Conservation (phyloP, 2,797 vertebrate species). For the Danio aesculapii region DNA sequence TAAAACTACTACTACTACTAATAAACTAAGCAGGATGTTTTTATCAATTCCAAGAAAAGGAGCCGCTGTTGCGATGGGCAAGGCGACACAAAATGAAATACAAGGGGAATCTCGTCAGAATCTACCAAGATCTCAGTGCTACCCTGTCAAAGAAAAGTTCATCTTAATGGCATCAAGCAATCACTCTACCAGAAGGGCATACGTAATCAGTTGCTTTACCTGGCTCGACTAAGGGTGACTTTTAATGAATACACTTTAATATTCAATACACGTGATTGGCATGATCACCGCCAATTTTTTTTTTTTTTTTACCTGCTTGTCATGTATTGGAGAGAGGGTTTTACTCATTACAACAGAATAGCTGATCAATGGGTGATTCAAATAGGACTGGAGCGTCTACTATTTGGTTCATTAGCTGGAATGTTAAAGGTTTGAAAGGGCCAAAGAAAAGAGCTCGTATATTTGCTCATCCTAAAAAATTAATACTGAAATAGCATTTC, state of each 20-base stretch:
- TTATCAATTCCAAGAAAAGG: no score
- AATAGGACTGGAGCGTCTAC: background rate
- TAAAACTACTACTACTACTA: no score
- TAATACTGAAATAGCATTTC: background rate
- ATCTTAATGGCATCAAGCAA: slow-evolving; percentile 22
- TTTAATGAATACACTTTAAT: background rate
- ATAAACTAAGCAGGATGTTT: no score
- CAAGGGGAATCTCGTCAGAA: background rate
- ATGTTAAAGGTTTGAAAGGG: background rate
- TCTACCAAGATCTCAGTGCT: slow-evolving; percentile 2
- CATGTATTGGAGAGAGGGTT: no score
- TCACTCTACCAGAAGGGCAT: slow-evolving; percentile 1
- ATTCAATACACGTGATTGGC: background rate
- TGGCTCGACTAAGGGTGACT: background rate
- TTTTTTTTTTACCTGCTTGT: background rate
- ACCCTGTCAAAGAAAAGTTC: background rate
- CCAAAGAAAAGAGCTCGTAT: background rate
- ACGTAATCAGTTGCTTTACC: slow-evolving; percentile 4
- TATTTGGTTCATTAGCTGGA: background rate
- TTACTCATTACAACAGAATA: background rate
- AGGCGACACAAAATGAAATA: background rate
- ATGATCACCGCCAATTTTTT: no score
- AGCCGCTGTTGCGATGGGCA: no score
- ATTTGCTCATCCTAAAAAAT: background rate
- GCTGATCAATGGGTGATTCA: background rate